Base-by-base conservation (phyloP, 2,113 vertebrate genomes). In the Siphamia tubifer region DNA sequence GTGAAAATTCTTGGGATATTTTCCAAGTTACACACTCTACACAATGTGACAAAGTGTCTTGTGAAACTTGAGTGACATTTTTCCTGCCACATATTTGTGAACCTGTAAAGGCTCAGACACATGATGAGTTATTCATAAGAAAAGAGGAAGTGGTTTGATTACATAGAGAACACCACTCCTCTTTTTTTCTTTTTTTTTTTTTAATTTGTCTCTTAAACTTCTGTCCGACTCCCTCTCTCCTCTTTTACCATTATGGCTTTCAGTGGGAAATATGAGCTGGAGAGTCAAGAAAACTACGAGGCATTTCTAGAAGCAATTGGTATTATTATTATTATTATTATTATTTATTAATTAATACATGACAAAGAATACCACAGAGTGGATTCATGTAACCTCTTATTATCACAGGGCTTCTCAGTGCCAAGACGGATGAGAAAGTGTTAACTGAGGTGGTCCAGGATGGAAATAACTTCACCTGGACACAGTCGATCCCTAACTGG, bases 391-490 rank as follows among this genome's bases (percentile, higher is more conserved):
- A 32, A 51, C 13, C 8, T 19, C 13, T 19, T 53, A 25, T 0
- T 7, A 16, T 47, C 30, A 40, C 66, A 96, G 95, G 92, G 34
- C 85, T 95, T 32, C 40, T 91, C 44, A 79, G 47, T 1, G 91
- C 94, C 9, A 94, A 96, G 78, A 92, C 93, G 56, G 94, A 93
- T 30, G 87, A 91, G 69, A 96, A 95, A 81, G 91, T 92, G n/a
- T 11, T 92, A 48, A 94, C 92, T 0, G 94, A 97, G 69, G 91
- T 98, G 55, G 19, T 87, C 8, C 96, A 96, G 82, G 87, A 95
- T 0, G 95, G 94, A 10, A 87, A 95, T 25, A 64, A 93, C 71
- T 96, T 96, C 86, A 92, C 70, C 13, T 98, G 95, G 95, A 89
- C 90, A 0, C 94, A 95, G 70, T 83, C 66, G 25, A 93, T 90